Evolutionary conservation across 2,888 invertebrate species (phyloP).

Genomic region (Odontothrips loti): DNA sequence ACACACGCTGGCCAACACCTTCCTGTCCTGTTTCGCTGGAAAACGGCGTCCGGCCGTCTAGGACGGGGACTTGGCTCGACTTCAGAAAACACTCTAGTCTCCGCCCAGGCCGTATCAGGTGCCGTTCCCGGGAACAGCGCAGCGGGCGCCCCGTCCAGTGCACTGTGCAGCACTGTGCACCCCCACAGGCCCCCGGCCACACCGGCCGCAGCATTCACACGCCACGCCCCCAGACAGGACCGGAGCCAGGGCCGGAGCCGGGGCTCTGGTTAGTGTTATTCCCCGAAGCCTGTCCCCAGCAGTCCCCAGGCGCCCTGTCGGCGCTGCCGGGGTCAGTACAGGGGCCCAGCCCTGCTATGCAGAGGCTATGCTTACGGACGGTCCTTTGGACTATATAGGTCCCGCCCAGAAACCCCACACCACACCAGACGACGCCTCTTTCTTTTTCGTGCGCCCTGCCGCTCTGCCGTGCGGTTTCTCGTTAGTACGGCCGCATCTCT

Average conservation of each 20-base stretch:
- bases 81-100: too few species aligned
- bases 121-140: too few species aligned
- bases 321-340: background rate
- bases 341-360: background rate
- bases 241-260: background rate
- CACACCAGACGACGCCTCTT: background rate
- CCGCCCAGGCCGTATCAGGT: too few species aligned
- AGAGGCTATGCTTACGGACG: too few species aligned
- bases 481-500: background rate
- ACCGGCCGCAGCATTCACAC: background rate
- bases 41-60: too few species aligned
- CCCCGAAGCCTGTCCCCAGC: slow-evolving; percentile 12
- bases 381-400: too few species aligned
- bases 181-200: background rate
- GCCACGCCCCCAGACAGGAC: background rate
- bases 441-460: background rate
- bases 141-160: too few species aligned
- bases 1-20: background rate
- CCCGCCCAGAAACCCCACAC: too few species aligned
- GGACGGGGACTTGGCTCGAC: too few species aligned
- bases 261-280: background rate
- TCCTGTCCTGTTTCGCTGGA: background rate
- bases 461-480: background rate
- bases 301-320: background rate
- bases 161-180: too few species aligned